These are phyloP conservation scores for Caradrina kadenii DNA, from an alignment of 2,888 invertebrate genomes.

Conservation along the genomic window DNA sequence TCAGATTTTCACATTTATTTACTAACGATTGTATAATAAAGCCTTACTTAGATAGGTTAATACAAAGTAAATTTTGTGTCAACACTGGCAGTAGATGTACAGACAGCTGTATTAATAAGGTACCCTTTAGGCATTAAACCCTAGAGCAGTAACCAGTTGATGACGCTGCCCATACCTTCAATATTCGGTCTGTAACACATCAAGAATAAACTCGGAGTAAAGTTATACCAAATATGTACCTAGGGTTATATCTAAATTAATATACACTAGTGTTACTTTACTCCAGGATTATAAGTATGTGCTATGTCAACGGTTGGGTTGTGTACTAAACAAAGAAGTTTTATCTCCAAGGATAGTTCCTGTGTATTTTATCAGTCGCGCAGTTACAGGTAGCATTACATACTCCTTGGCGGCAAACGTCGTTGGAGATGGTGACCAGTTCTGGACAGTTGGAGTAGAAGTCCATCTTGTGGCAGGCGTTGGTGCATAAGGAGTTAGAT, in stretches of 20 bases:
- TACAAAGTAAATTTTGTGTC: constrained; percentile 12
- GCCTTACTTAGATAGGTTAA: constrained; percentile 10
- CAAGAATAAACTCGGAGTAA: neutral
- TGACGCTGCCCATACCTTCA: neutral
- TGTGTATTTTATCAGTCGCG: constrained; percentile 87
- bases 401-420: constrained; percentile 85
- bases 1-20: constrained; percentile 42
- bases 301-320: neutral
- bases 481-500: constrained; percentile 93
- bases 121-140: neutral
- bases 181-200: neutral
- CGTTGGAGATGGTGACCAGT: constrained; percentile 83
- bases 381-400: constrained; percentile 95
- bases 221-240: neutral
- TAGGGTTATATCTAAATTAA: no score
- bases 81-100: constrained; percentile 7
- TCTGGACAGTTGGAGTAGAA: constrained; percentile 94
- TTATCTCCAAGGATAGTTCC: constrained; percentile 73
- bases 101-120: neutral
- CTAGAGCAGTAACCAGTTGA: neutral
- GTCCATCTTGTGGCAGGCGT: constrained; percentile 93
- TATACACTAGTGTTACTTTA: no score
- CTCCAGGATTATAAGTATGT: neutral
- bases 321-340: neutral
- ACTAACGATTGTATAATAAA: constrained; percentile 35